phyloP scores from a whole-genome alignment of 2,797 vertebrate genomes.

The Poecilia wingei region DNA sequence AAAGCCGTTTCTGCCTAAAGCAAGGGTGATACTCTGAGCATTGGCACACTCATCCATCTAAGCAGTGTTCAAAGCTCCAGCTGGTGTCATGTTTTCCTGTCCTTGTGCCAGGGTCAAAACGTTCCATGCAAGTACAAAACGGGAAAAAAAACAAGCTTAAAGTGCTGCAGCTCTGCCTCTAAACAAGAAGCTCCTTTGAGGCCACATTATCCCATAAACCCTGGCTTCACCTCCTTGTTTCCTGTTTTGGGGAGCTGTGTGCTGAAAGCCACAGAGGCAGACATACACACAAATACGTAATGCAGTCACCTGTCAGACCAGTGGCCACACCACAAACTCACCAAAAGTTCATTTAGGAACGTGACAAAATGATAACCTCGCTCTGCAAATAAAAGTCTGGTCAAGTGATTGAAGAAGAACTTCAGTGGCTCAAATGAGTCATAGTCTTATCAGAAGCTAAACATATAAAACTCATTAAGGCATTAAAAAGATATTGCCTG shows the following conservation, averaged over 20 bases:
- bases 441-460: background rate
- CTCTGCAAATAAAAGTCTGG: conserved; percentile 2
- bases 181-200: conserved; percentile 79
- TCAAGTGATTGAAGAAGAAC: background rate
- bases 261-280: conserved; percentile 1
- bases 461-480: background rate
- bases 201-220: conserved; percentile 72
- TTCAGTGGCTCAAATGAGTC: background rate
- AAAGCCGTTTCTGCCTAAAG: conserved; percentile 44
- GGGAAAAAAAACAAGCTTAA: conserved; percentile 76
- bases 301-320: conserved; percentile 55
- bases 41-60: conserved; percentile 45
- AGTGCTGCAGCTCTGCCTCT: conserved; percentile 73
- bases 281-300: conserved; percentile 30
- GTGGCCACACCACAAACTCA: conserved; percentile 38
- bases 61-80: conserved; percentile 60
- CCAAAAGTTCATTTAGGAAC: conserved; percentile 31
- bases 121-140: conserved; percentile 71
- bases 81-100: conserved; percentile 78
- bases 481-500: background rate
- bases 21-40: conserved; percentile 11
- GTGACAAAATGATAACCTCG: conserved; percentile 39
- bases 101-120: conserved; percentile 75
- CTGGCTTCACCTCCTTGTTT: conserved; percentile 75
- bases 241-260: conserved; percentile 73